phyloP scores from a whole-genome alignment of 1,140 invertebrate genomes.

The Anastrepha ludens region DNA sequence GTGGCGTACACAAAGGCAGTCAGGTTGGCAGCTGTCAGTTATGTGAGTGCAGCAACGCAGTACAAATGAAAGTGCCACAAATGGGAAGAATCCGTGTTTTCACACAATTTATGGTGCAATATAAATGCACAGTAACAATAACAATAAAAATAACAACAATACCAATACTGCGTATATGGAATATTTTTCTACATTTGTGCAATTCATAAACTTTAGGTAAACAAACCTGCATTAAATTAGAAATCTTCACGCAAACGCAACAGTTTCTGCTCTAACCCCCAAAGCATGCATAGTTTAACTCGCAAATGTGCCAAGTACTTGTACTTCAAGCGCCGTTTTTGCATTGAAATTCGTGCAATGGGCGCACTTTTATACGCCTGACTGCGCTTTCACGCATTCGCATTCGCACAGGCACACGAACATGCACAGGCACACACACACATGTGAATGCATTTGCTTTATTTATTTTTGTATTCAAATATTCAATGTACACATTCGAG shows the following conservation, averaged over 20 bases:
- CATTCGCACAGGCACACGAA: background rate
- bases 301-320: background rate
- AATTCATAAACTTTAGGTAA: background rate
- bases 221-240: background rate
- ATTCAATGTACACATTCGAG: background rate
- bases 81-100: background rate
- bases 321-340: background rate
- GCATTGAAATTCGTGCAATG: background rate
- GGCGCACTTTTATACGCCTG: conserved; percentile 25
- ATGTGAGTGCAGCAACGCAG: background rate
- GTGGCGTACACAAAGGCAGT: background rate
- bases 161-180: background rate
- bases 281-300: background rate
- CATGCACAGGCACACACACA: background rate
- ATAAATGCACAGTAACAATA: background rate
- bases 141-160: background rate
- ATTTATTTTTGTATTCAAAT: background rate
- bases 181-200: background rate
- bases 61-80: background rate
- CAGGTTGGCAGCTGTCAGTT: background rate
- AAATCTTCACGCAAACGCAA: conserved; percentile 11
- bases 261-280: conserved; percentile 19
- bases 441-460: background rate
- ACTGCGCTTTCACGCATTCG: background rate
- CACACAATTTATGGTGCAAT: background rate